A percentile compares a stretch with the other conserved stretches of the same genome.
phyloP scores from a whole-genome alignment of 1,140 invertebrate species.

The Bombus balteatus region DNA sequence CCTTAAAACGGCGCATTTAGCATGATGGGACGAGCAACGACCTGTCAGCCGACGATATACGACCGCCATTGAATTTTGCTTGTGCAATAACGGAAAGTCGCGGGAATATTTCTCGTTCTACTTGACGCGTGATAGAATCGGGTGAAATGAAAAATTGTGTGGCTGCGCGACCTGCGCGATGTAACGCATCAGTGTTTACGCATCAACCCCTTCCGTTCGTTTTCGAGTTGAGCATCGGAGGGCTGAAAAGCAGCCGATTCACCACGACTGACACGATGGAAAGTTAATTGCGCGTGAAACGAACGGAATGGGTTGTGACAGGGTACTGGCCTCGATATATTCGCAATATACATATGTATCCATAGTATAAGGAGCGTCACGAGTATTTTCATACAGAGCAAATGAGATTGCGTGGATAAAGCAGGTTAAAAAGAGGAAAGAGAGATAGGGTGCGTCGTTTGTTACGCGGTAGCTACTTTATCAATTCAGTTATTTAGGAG shows the following conservation, averaged over 20 bases:
- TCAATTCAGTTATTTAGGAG: constrained; percentile 8
- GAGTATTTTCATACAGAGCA: neutral
- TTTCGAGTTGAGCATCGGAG: neutral
- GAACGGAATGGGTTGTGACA: neutral
- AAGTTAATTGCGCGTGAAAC: constrained; percentile 49
- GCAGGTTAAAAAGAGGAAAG: no score
- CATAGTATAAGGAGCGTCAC: neutral
- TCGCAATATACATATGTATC: no score
- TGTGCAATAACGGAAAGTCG: constrained; percentile 50
- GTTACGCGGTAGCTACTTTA: neutral
- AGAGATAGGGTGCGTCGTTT: neutral
- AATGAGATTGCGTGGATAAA: neutral
- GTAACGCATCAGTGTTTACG: neutral
- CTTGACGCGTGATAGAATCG: constrained; percentile 43
- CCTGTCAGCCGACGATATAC: constrained; percentile 39
- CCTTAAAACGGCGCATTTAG: constrained; percentile 10
- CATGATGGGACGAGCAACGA: neutral
- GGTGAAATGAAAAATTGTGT: constrained; percentile 34
- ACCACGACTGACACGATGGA: neutral
- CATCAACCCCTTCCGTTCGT: neutral
- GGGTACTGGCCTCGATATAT: neutral
- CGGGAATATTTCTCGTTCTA: constrained; percentile 42
- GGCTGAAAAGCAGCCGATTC: constrained; percentile 8
- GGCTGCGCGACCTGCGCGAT: neutral
- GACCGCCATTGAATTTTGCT: constrained; percentile 42